Base-by-base conservation (phyloP, 2,113 vertebrate genomes). In the Callaeas wilsoni region DNA sequence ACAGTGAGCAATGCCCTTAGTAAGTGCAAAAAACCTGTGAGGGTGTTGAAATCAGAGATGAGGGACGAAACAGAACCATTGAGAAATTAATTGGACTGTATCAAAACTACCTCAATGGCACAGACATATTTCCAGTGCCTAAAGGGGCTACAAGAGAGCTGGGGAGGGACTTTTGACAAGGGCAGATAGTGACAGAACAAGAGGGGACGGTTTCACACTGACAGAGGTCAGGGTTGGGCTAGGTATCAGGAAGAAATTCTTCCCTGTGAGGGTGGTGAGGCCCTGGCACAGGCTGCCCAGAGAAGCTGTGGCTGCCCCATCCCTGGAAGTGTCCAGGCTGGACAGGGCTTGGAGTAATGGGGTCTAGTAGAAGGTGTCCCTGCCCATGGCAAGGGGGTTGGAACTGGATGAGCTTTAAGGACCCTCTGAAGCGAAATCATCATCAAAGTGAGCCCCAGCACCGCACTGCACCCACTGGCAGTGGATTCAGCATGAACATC, bases 261-360 rank as follows among this genome's bases (percentile, higher is more conserved):
- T 29, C 49, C 59, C 49, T 55, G 23, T 33, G n/a, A 64, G 32
- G 11, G 26, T 26, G 21, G 5, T 0, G 42, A 32, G 16, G 30
- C 21, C 13, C 42, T 57, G 52, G 70, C 62, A 50, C 25, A 50
- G 32, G 52, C 0, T 50, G 35, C 4, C 62, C 52, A 35, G 37
- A 32, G 26, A 5, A 7, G 32, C 52, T 50, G 26, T 14, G 37
- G 44, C 62, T 86, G 26, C 21, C 9, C 37, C 71, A 68, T 22
- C 32, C 26, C 44, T 86, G 71, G 32, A 11, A 67, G 16, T 35
- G 83, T 6, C 0, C 44, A 30, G 21, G 1, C 0, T 50, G 26
- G 26, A 59, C 1, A 1, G 44, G 32, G 44, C 37, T 42, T 50
- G 52, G 37, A 50, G 62, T 4, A 85, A 29, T 49, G 35, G 16